These are phyloP conservation scores for Pangasius macronema DNA, from an alignment of 2,797 vertebrate species.

Conservation along the genomic window DNA sequence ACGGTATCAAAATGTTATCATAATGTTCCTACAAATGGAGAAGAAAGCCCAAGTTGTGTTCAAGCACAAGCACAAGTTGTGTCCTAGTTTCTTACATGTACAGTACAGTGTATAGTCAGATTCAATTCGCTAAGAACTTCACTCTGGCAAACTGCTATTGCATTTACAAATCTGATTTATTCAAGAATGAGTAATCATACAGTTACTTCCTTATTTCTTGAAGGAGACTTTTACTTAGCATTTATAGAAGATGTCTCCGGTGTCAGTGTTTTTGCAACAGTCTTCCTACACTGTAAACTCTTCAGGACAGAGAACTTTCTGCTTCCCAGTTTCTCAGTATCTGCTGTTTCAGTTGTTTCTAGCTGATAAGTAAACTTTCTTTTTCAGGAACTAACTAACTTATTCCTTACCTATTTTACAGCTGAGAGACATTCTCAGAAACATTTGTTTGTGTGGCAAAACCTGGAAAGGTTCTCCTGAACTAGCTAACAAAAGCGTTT, in stretches of 20 bases:
- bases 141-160: background rate
- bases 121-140: background rate
- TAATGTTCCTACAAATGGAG: constrained; percentile 35
- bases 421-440: background rate
- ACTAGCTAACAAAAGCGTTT: background rate
- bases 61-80: constrained; percentile 21
- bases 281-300: background rate
- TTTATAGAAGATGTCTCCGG: background rate
- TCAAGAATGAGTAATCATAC: background rate
- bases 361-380: background rate
- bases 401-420: background rate
- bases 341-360: background rate
- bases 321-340: background rate
- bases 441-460: background rate
- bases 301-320: background rate
- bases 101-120: background rate
- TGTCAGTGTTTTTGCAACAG: background rate
- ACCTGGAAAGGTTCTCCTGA: background rate
- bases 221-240: background rate
- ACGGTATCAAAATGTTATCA: constrained; percentile 39
- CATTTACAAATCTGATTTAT: background rate
- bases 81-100: background rate
- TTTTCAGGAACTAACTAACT: background rate
- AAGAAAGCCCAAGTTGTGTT: too few species aligned
- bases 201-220: background rate